A percentile compares a stretch with the other conserved stretches of the same genome.
phyloP scores from a whole-genome alignment of 1,140 invertebrate species.

The Drosophila bocki region DNA sequence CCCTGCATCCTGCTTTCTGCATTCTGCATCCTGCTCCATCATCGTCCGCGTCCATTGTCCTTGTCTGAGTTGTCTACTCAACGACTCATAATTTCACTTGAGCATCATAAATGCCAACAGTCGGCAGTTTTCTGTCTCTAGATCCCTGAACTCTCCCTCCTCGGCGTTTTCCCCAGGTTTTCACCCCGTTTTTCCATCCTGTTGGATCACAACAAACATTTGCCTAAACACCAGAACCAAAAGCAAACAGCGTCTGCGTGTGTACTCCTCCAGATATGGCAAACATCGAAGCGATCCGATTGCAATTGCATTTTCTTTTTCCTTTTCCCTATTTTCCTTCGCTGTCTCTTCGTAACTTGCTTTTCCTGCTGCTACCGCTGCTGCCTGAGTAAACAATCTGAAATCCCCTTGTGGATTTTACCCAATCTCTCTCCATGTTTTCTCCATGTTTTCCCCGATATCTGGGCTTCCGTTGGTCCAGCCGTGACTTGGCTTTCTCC shows the following conservation, averaged over 20 bases:
- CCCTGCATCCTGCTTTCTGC: conserved; percentile 5
- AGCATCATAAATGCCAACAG: conserved; percentile 51
- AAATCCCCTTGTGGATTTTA: conserved; percentile 30
- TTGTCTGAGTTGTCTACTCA: conserved; percentile 54
- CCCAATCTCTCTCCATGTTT: conserved; percentile 6
- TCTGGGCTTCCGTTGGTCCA: conserved; percentile 11
- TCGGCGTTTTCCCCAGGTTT: conserved; percentile 6
- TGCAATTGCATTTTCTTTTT: conserved; percentile 62
- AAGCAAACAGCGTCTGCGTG: conserved; percentile 32
- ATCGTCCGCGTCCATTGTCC: conserved; percentile 47
- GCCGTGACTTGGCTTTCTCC: neutral
- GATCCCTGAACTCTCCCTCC: conserved; percentile 14
- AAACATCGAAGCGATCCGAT: conserved; percentile 56
- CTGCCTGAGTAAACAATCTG: conserved; percentile 55
- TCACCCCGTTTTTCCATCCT: conserved; percentile 2
- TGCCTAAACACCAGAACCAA: conserved; percentile 49
- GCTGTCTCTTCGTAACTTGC: conserved; percentile 13
- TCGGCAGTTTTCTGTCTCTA: conserved; percentile 45
- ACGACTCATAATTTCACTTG: conserved; percentile 74
- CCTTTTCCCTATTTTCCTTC: conserved; percentile 15
- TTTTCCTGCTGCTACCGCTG: neutral
- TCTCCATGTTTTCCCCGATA: conserved; percentile 6
- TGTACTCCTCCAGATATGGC: conserved; percentile 40
- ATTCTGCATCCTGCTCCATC: conserved; percentile 36
- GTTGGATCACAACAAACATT: conserved; percentile 52